A percentile compares a stretch with the other conserved stretches of the same genome.
These are phyloP conservation scores for Xestia sexstrigata DNA, from an alignment of 2,888 invertebrate species.

Conservation along the genomic window DNA sequence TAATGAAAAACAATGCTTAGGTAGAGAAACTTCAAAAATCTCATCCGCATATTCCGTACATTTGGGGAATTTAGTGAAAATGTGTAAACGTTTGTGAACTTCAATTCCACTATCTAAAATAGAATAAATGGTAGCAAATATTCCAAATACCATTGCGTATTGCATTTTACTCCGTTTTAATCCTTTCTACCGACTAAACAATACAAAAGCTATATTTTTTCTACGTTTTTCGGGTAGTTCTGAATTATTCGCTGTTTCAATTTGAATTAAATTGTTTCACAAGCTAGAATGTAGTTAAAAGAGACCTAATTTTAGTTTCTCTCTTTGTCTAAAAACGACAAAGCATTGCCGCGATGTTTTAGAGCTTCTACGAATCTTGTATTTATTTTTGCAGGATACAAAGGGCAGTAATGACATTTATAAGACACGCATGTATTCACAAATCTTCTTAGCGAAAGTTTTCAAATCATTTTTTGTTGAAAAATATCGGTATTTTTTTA, in stretches of 20 bases:
- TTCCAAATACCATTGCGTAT: constrained; percentile 19
- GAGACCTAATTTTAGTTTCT: not conserved
- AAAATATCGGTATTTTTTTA: not conserved
- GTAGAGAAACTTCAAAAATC: not conserved
- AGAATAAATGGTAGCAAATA: not conserved
- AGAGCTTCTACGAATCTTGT: not conserved
- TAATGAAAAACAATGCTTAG: not conserved
- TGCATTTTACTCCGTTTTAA: constrained; percentile 21
- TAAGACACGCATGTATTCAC: not conserved
- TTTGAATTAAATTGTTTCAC: constrained; percentile 39
- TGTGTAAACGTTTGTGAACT: constrained; percentile 38
- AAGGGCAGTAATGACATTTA: not conserved
- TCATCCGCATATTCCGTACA: not conserved
- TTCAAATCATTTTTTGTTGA: not conserved
- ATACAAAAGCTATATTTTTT: constrained; percentile 29
- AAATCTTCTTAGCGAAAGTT: not conserved
- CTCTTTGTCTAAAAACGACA: not conserved
- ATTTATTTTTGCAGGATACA: not conserved
- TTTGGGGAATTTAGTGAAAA: constrained; percentile 6
- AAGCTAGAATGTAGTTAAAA: constrained; percentile 23
- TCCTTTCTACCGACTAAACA: constrained; percentile 28
- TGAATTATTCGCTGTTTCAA: constrained; percentile 14
- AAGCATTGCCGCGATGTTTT: constrained; percentile 1
- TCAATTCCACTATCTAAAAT: constrained; percentile 22
- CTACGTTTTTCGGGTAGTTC: not conserved